Evolutionary conservation across 2,797 vertebrate species (phyloP).

Genomic region (Neomorphus geoffroyi): DNA sequence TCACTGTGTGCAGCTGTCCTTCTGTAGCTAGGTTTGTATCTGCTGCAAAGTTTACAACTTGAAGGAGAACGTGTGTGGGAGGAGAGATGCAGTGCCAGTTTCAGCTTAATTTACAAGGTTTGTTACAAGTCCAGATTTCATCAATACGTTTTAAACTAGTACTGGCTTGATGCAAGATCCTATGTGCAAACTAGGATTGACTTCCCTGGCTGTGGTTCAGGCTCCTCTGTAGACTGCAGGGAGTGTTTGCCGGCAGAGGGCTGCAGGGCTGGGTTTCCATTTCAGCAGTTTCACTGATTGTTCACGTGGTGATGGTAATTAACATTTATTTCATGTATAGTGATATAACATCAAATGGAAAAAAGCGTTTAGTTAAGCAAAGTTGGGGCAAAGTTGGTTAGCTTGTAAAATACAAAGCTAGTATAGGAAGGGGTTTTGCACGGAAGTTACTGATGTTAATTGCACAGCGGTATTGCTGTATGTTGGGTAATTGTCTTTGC

Average conservation of each 20-base stretch:
- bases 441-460: background rate
- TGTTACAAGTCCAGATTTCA: conserved; percentile 12
- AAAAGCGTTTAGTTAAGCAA: background rate
- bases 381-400: background rate
- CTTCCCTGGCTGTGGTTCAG: background rate
- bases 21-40: background rate
- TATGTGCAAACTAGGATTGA: background rate
- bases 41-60: background rate
- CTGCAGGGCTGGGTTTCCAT: background rate
- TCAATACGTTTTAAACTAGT: background rate
- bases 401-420: background rate
- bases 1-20: background rate
- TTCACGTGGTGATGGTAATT: background rate
- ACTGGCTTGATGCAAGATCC: background rate
- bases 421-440: background rate
- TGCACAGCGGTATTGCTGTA: background rate
- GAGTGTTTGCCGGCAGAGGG: background rate
- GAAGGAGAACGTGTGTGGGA: background rate
- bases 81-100: background rate
- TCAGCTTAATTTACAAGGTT: conserved; percentile 34
- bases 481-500: background rate
- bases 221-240: background rate
- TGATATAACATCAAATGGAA: background rate
- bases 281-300: background rate
- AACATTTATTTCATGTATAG: background rate